Conservation (phyloP, 2,797 vertebrate genomes). For the Lemur catta region DNA sequence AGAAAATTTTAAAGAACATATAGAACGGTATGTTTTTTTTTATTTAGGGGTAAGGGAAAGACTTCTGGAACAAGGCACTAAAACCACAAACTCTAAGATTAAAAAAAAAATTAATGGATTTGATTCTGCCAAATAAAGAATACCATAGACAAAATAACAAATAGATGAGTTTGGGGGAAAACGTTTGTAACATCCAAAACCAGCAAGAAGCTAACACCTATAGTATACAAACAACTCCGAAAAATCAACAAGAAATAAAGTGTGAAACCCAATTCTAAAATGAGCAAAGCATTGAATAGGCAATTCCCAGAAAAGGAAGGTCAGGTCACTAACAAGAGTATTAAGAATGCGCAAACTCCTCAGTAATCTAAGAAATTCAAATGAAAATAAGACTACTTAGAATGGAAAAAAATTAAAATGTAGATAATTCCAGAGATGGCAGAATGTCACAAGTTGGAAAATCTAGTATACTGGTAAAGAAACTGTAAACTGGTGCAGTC, state of each 20-base stretch:
- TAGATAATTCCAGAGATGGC: background rate
- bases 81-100: background rate
- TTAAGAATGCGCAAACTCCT: background rate
- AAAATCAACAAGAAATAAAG: conserved; percentile 21
- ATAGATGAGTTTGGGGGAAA: background rate
- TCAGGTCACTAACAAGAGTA: background rate
- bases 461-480: background rate
- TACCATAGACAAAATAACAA: background rate
- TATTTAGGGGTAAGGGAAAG: background rate
- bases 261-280: background rate
- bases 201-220: background rate
- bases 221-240: background rate
- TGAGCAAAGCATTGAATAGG: background rate
- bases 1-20: background rate
- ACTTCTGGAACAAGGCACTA: background rate
- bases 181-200: conserved; percentile 24
- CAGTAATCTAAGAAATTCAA: conserved; percentile 13
- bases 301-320: background rate
- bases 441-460: background rate
- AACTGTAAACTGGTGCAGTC: background rate
- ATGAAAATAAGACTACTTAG: background rate
- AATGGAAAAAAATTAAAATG: background rate
- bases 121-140: conserved; percentile 7
- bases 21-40: background rate
- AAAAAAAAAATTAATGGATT: background rate